These are phyloP conservation scores for Polyodon spathula DNA, from an alignment of 2,113 vertebrate genomes.

Conservation along the genomic window DNA sequence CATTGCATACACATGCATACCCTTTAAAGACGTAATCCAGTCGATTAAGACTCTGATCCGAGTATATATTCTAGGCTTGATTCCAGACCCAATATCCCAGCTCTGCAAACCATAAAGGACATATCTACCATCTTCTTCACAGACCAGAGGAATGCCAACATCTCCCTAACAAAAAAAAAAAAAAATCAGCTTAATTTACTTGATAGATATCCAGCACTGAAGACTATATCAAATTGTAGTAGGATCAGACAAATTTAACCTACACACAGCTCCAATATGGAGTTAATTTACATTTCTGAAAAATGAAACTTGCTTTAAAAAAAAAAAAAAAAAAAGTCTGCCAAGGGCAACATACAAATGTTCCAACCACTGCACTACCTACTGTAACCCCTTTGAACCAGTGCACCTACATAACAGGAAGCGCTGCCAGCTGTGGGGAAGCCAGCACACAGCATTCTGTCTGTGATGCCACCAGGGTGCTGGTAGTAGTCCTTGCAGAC, in stretches of 20 bases:
- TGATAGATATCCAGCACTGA: not conserved
- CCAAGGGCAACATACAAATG: not conserved
- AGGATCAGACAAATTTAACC: not conserved
- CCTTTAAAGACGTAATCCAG: no score
- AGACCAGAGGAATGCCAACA: not conserved
- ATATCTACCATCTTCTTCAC: not conserved
- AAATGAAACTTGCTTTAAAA: not conserved
- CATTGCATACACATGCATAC: no score
- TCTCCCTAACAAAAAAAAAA: not conserved
- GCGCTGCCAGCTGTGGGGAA: slow-evolving; percentile 1
- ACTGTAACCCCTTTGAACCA: no score
- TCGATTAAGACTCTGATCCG: no score
- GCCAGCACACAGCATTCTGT: slow-evolving; percentile 20
- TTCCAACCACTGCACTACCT: not conserved
- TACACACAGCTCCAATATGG: slow-evolving; percentile 10
- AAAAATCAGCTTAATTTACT: not conserved
- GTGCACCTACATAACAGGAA: no score
- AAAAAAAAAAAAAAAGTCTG: not conserved
- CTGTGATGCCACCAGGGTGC: slow-evolving; percentile 13
- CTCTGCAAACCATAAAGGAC: slow-evolving; percentile 12
- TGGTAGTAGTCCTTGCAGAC: slow-evolving; percentile 16
- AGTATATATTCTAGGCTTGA: no score
- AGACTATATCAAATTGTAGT: not conserved
- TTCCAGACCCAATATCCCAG: no score
- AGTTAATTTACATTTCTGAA: slow-evolving; percentile 5